Base-by-base conservation (phyloP, 1,140 invertebrate genomes). In the Bombyx mori region DNA sequence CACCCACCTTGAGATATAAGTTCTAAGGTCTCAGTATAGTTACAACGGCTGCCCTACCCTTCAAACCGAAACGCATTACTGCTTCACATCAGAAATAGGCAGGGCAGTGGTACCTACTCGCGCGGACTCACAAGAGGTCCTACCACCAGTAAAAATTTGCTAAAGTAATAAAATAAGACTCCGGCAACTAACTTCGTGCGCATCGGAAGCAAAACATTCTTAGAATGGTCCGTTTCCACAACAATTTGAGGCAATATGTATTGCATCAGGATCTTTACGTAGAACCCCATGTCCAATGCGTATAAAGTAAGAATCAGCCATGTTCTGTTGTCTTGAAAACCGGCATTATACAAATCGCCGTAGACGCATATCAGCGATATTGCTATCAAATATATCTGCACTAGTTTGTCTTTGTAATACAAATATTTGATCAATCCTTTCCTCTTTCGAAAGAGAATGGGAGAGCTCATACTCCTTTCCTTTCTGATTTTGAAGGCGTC, bases 281-380 rank as follows among this genome's bases (percentile, higher is more conserved):
- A 66, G 54, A 83, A 83, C 8, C 62, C 69, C 6, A 75, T 46
- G 56, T 83, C 80, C 10, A 81, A 60, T 0, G 61, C 51, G 48
- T 83, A 83, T 2, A 83, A 54, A 0, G 45, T 43, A 0, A 73
- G n/a, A 0, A 83, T 65, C 1, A 81, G 9, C 7, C 52, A 47
- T 2, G 53, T 57, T 1, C 62, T 53, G 49, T 83, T 82, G 56
- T 70, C 59, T 56, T 78, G 65, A 45, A 74, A 83, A 1, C 77
- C 78, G 0, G 75, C 72, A 26, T 81, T 83, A 10, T 80, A 83
- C 1, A 79, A 52, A 47, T 81, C 75, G 7, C 61, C 47, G 46
- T 75, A 75, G 4, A 81, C 61, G 43, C 73, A 76, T 1, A 61
- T 18, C 7, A 79, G 18, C 3, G 71, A 76, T 8, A 81, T 53